These are phyloP conservation scores for Eupeodes luniger DNA, from an alignment of 2,888 invertebrate genomes.

Conservation along the genomic window DNA sequence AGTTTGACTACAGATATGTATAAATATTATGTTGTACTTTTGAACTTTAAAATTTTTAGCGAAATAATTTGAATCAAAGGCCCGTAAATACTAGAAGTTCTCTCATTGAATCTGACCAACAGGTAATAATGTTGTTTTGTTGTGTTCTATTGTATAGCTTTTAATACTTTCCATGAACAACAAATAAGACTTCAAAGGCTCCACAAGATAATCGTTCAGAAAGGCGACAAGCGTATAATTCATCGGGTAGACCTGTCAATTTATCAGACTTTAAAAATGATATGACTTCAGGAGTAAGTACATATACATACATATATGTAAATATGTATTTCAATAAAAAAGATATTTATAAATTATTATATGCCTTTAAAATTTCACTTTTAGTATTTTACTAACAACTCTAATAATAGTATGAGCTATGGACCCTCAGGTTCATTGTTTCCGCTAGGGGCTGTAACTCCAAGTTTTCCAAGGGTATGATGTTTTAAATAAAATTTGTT, in stretches of 20 bases:
- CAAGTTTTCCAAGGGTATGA: not conserved
- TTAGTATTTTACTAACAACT: not conserved
- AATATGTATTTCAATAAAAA: no score
- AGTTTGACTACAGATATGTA: not conserved
- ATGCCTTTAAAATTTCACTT: not conserved
- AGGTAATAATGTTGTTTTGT: not conserved
- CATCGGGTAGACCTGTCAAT: not conserved
- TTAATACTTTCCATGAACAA: no score
- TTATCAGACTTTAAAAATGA: constrained; percentile 13
- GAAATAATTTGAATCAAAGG: constrained; percentile 1
- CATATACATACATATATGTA: not conserved
- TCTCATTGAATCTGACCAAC: not conserved
- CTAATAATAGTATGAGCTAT: not conserved
- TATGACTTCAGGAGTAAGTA: not conserved
- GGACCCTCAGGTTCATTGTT: not conserved
- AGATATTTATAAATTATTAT: no score
- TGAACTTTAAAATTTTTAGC: not conserved
- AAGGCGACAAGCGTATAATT: not conserved
- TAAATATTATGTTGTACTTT: no score
- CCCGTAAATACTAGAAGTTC: constrained; percentile 40
- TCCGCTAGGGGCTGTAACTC: not conserved
- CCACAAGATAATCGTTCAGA: not conserved
- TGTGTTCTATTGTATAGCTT: not conserved
- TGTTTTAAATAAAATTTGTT: not conserved
- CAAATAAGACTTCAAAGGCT: no score